A percentile compares a stretch with the other conserved stretches of the same genome.
These are phyloP conservation scores for Colletes gigas DNA, from an alignment of 1,140 invertebrate genomes.

Conservation along the genomic window DNA sequence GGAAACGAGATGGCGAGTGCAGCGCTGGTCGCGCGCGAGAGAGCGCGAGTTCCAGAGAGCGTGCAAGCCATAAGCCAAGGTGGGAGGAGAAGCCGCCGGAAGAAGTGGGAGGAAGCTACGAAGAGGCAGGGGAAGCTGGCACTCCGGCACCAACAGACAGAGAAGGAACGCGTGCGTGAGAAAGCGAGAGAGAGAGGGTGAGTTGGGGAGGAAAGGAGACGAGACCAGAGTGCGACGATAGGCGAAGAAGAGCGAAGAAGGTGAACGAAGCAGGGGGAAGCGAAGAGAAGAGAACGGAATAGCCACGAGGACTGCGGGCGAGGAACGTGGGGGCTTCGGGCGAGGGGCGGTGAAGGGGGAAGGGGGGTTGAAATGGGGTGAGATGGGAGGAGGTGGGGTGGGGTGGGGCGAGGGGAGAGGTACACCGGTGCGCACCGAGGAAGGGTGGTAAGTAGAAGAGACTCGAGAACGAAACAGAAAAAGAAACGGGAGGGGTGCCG, in stretches of 20 bases:
- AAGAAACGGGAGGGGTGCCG: conserved; percentile 22
- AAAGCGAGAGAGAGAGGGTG: not conserved
- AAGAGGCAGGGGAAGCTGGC: conserved; percentile 17
- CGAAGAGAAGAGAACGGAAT: not conserved
- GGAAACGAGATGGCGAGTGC: conserved; percentile 45
- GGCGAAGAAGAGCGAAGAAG: conserved; percentile 18
- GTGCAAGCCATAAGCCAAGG: conserved; percentile 38
- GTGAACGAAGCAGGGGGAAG: not conserved
- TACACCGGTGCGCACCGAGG: not conserved
- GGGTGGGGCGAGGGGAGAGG: too few species aligned
- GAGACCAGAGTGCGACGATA: not conserved
- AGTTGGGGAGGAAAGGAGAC: conserved; percentile 19
- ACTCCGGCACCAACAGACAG: conserved; percentile 2
- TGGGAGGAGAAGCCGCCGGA: conserved; percentile 36
- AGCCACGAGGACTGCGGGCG: not conserved
- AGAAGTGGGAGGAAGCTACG: conserved; percentile 56
- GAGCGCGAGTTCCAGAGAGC: conserved; percentile 34
- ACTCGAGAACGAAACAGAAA: conserved; percentile 6
- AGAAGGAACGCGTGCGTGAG: conserved; percentile 17
- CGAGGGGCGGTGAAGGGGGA: too few species aligned
- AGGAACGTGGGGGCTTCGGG: too few species aligned
- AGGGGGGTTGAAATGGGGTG: too few species aligned
- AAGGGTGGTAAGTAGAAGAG: conserved; percentile 15
- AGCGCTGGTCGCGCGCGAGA: conserved; percentile 31
- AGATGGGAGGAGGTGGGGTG: too few species aligned